phyloP scores from a whole-genome alignment of 2,113 vertebrate genomes.

The Melanerpes formicivorus region DNA sequence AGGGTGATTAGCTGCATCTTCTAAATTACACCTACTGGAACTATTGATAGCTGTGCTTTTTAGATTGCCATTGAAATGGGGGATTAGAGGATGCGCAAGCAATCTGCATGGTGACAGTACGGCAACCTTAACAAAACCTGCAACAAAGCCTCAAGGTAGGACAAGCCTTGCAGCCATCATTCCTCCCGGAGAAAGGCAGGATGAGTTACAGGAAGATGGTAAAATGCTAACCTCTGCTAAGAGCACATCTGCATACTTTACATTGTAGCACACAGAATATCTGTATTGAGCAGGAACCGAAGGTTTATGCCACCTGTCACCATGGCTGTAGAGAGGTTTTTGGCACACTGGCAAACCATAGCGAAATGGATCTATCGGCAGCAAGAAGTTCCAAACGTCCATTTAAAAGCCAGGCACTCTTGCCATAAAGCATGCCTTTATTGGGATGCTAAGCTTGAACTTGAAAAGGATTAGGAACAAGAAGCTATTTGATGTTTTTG shows the following conservation, averaged over 20 bases:
- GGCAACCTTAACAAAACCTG: background rate
- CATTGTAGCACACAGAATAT: background rate
- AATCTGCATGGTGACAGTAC: background rate
- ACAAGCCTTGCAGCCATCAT: background rate
- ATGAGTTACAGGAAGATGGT: background rate
- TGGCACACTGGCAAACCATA: rapidly evolving
- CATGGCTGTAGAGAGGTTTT: background rate
- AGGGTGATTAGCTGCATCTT: background rate
- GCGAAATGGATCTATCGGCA: background rate
- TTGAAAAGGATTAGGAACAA: background rate
- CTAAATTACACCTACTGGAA: background rate
- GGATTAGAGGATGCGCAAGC: background rate
- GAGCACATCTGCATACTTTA: background rate
- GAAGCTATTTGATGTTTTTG: background rate
- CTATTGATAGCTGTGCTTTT: background rate
- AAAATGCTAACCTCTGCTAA: background rate
- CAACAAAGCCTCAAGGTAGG: background rate
- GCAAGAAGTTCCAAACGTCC: background rate
- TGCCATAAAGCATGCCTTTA: background rate
- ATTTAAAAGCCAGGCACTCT: background rate
- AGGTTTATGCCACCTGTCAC: background rate
- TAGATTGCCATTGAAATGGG: background rate
- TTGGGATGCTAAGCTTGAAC: background rate
- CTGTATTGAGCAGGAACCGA: background rate
- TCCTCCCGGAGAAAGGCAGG: background rate